Percentiles rank a stretch among this genome's conserved stretches.
Evolutionary conservation across 2,113 vertebrate genomes (phyloP).

Genomic region (Sturnus vulgaris): DNA sequence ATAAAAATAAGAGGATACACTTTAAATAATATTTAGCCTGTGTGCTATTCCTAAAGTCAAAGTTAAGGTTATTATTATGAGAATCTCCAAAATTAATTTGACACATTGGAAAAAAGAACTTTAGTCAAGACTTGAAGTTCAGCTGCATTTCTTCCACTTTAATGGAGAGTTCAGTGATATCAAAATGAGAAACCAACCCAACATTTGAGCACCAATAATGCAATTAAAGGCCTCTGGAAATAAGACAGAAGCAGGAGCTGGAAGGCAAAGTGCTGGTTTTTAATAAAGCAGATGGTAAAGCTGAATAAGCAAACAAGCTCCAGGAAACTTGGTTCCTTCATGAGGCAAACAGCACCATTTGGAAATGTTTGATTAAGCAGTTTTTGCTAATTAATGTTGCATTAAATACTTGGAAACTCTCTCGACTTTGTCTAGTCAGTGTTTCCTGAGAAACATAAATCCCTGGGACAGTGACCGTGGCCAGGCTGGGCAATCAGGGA

Average conservation of each 20-base stretch:
- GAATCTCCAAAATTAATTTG: not conserved
- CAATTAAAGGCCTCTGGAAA: not conserved
- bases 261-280: not conserved
- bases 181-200: not conserved
- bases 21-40: not conserved
- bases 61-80: not conserved
- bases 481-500: not conserved
- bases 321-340: not conserved
- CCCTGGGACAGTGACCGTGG: accelerated
- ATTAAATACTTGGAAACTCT: not conserved
- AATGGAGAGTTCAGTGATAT: not conserved
- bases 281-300: not conserved
- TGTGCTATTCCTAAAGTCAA: not conserved
- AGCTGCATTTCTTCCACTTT: not conserved
- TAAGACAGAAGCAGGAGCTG: not conserved
- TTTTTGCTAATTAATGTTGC: not conserved
- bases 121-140: not conserved
- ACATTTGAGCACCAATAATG: not conserved
- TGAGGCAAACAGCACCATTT: not conserved
- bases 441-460: not conserved
- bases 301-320: not conserved
- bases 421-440: not conserved
- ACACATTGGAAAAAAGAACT: not conserved
- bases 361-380: not conserved
- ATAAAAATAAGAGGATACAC: not conserved